Evolutionary conservation across 2,888 invertebrate species (phyloP), one percentile per base, ranked within the genome.

Genomic region (Cataglyphis albicans): DNA sequence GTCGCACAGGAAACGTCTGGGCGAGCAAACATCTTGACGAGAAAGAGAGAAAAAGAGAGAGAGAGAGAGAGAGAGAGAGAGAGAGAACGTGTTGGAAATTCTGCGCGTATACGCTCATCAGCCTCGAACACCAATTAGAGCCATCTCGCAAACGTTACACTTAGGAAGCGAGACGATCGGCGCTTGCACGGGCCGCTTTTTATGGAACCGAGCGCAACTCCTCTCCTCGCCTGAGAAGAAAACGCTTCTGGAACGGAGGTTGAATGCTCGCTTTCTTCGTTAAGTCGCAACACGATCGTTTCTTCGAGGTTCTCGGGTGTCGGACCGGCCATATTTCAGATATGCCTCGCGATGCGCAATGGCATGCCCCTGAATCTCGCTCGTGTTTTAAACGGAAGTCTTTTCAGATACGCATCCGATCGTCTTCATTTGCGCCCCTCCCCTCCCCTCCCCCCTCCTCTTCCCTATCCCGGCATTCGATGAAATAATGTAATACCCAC

Each of bases 41-140:
- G 72, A 70, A 29, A n/a, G 41, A 41, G 18, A 41, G n/a, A 12
- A n/a, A 29, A 1, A 15, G 29, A 18, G 3, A 29, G 48, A 48
- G 52, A 64, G 52, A 75, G 68, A 41, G 70, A 68, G 55, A n/a
- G 55, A 41, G 18, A 41, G 29, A 12, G 32, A 29, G 4, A 18
- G 29, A 18, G 9, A 29, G 72, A 73, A 35, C 59, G 78, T 72
- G 72, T 80, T 80, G 78, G 72, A 80, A 80, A 80, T 72, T 80
- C 78, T 41, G 73, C 32, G 59, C 57, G 72, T 59, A 41, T 59
- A 84, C 89, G 86, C 87, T 88, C 88, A 88, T 89, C 89, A 87
- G 85, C 91, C 91, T 91, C 91, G 91, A 90, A 90, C 88, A 86
- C 88, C 91, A 91, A 91, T 91, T 91, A 91, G 91, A 91, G 90